phyloP scores from a whole-genome alignment of 2,113 vertebrate species.

The Heteronetta atricapilla region DNA sequence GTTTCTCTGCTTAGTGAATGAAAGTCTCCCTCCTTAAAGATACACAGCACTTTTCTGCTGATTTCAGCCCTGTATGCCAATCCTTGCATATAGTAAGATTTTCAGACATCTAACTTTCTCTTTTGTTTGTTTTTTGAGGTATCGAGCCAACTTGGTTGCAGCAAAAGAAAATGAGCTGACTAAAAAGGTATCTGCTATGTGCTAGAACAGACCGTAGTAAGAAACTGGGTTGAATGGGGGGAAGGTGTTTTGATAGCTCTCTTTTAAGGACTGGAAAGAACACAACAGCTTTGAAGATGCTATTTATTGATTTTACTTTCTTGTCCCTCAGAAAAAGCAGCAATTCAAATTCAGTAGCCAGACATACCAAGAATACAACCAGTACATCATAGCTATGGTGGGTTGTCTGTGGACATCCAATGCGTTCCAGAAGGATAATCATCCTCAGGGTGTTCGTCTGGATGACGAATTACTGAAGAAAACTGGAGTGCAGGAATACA shows the following conservation, averaged over 20 bases:
- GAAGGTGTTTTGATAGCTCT: background rate
- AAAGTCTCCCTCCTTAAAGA: conserved; percentile 21
- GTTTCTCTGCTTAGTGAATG: conserved; percentile 20
- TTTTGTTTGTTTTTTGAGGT: conserved; percentile 75
- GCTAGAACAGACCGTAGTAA: background rate
- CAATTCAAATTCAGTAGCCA: conserved; percentile 84
- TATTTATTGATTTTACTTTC: background rate
- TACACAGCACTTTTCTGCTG: background rate
- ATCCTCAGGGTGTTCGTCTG: conserved; percentile 72
- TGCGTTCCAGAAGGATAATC: conserved; percentile 74
- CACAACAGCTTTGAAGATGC: background rate
- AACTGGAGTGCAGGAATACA: conserved; percentile 71
- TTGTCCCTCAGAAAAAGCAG: conserved; percentile 66
- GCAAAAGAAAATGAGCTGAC: conserved; percentile 84
- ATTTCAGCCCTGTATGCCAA: background rate
- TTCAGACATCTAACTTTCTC: background rate
- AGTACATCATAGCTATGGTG: conserved; percentile 85
- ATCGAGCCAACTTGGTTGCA: conserved; percentile 85
- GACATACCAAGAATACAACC: conserved; percentile 87
- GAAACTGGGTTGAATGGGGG: background rate
- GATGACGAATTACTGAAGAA: conserved; percentile 75
- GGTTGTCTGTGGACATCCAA: conserved; percentile 89
- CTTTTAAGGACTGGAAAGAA: background rate
- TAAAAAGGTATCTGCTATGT: conserved; percentile 78
- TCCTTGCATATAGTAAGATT: background rate